Percentiles rank a stretch among this genome's conserved stretches.
Conservation (phyloP, 1,140 invertebrate genomes). For the Latrodectus geometricus region DNA sequence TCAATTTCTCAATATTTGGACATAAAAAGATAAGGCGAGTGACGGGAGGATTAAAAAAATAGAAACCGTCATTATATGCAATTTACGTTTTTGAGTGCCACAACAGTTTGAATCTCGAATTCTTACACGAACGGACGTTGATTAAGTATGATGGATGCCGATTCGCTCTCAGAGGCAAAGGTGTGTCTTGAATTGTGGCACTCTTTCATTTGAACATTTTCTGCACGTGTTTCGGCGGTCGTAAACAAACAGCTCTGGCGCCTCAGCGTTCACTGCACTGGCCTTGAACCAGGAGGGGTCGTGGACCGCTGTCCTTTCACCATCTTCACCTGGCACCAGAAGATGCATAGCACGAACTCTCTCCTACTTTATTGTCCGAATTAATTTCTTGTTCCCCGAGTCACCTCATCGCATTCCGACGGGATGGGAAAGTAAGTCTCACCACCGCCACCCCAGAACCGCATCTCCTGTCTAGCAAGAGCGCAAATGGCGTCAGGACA, state of each 20-base stretch:
- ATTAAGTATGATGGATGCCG: background rate
- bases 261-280: constrained; percentile 41
- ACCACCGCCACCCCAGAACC: background rate
- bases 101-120: background rate
- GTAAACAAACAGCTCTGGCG: constrained; percentile 46
- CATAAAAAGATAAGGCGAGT: too few species aligned
- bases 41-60: too few species aligned
- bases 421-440: constrained; percentile 26
- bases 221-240: background rate
- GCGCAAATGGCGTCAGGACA: constrained; percentile 5
- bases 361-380: constrained; percentile 50
- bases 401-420: constrained; percentile 29
- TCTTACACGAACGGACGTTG: background rate
- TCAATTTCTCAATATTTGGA: too few species aligned
- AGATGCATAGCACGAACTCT: constrained; percentile 29
- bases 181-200: constrained; percentile 1
- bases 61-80: background rate
- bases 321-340: constrained; percentile 24
- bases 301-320: constrained; percentile 24
- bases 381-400: constrained; percentile 22
- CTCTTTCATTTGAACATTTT: constrained; percentile 6
- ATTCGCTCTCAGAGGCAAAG: background rate
- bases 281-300: constrained; percentile 44
- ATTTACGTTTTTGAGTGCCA: background rate
- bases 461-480: constrained; percentile 24